Conservation (phyloP, 2,113 vertebrate genomes). For the Hymenochirus boettgeri region DNA sequence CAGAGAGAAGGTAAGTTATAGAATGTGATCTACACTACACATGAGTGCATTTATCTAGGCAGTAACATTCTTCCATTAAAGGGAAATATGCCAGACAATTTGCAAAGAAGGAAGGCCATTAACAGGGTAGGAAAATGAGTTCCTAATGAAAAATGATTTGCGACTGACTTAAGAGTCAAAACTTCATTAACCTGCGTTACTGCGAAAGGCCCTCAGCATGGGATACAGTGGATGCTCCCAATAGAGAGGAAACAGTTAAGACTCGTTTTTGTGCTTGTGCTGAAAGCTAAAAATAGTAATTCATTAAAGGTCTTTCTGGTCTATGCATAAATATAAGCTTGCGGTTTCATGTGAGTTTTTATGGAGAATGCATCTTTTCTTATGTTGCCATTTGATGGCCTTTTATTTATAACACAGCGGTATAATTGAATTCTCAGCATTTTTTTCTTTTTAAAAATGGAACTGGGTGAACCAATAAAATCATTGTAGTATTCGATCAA, state of each 20-base stretch:
- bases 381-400: too few species aligned
- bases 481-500: too few species aligned
- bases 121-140: neutral
- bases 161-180: neutral
- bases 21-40: too few species aligned
- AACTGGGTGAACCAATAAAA: too few species aligned
- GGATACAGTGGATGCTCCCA: neutral
- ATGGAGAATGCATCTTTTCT: slow-evolving; percentile 11
- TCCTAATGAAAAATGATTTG: slow-evolving; percentile 15
- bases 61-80: slow-evolving; percentile 2
- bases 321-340: slow-evolving; percentile 22
- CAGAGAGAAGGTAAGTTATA: too few species aligned
- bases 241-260: neutral
- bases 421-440: too few species aligned
- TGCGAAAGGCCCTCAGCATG: neutral
- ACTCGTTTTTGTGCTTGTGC: neutral
- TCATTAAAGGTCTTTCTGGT: slow-evolving; percentile 1
- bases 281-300: slow-evolving; percentile 7
- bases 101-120: slow-evolving; percentile 2
- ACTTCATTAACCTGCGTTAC: slow-evolving; percentile 7
- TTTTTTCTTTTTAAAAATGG: too few species aligned
- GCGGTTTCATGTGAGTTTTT: neutral
- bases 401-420: too few species aligned
- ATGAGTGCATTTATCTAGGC: neutral
- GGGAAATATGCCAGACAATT: neutral